A percentile compares a stretch with the other conserved stretches of the same genome.
Evolutionary conservation across 2,888 invertebrate species (phyloP).

Genomic region (Belgica antarctica): DNA sequence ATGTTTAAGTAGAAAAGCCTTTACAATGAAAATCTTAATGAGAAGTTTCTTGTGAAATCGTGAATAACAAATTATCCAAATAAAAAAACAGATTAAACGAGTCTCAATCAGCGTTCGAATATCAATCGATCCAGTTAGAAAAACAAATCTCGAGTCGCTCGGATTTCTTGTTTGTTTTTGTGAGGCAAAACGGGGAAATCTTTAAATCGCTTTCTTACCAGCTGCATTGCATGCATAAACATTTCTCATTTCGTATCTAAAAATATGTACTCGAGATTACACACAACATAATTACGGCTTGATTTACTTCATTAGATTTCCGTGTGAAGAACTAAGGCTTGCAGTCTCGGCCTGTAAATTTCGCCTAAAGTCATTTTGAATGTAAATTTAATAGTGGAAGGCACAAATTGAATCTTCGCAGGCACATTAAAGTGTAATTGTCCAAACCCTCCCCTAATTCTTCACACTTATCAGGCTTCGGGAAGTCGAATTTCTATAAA

Average conservation of each 20-base stretch:
- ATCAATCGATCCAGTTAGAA: conserved; percentile 13
- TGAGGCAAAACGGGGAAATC: conserved; percentile 14
- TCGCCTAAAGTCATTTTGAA: too few relatives aligned
- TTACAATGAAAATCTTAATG: not conserved
- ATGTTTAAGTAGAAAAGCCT: too few relatives aligned
- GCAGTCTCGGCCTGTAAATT: too few relatives aligned
- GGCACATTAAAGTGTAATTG: too few relatives aligned
- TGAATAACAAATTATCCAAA: not conserved
- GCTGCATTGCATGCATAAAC: conserved; percentile 14
- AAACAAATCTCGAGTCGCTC: conserved; percentile 11
- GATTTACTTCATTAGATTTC: not conserved
- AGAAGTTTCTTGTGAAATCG: not conserved
- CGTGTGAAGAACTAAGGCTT: too few relatives aligned
- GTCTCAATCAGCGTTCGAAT: not conserved
- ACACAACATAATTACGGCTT: conserved; percentile 6
- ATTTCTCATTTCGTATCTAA: not conserved
- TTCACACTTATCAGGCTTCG: conserved; percentile 40
- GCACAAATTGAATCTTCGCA: too few relatives aligned
- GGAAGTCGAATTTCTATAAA: conserved; percentile 21
- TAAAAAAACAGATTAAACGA: not conserved
- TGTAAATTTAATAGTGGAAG: too few relatives aligned
- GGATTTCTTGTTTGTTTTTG: too few relatives aligned
- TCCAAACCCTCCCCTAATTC: not conserved
- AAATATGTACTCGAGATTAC: conserved; percentile 1
- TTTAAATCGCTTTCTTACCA: conserved; percentile 9